Base-by-base conservation (phyloP, 2,888 invertebrate genomes). In the Chrysolina oricalcia region DNA sequence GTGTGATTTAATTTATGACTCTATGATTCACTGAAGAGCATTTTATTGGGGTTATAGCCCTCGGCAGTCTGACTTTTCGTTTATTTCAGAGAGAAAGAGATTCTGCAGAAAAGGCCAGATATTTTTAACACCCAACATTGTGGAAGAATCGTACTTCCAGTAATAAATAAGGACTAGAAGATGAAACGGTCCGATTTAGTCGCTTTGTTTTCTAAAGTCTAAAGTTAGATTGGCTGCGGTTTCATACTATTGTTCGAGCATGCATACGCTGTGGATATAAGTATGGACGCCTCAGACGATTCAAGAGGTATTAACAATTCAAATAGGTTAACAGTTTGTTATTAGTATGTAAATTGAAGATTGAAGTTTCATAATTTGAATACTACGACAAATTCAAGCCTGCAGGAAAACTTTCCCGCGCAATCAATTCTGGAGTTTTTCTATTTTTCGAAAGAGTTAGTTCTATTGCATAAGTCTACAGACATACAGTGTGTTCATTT, bases 61-160 rank as follows among this genome's bases (percentile, higher is more conserved):
- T n/a, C 68, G 21, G 21, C 41, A 11, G 27, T 23, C n/a, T 53
- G 40, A 46, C 66, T 48, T 15, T 35, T 59, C 53, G 35, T 68
- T 10, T 53, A 68, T 68, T 68, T 53, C 53, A 50, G 68, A 53
- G 21, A 68, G 50, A 43, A 67, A 35, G 67, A 59, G 67, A 67
- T 68, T 41, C 68, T 68, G 19, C 15, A 53, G 40, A 48, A 43
- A 41, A 68, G 53, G 68, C 41, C 68, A 19, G 68, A 21, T 68
- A 68, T 68, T 68, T 68, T 68, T 35, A 53, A 68, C 68, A 19
- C 35, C 35, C 15, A 23, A 19, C 23, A 56, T 35, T 50, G 50
- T 50, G 67, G 68, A 53, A 53, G 40, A 46, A 68, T 56, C 68
- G 53, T 19, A 40, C 35, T 68, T 68, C 68, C 35, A 53, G 56